Percentiles rank a stretch among this genome's conserved stretches.
Evolutionary conservation across 2,113 vertebrate genomes (phyloP).

Genomic region (Spea bombifrons): DNA sequence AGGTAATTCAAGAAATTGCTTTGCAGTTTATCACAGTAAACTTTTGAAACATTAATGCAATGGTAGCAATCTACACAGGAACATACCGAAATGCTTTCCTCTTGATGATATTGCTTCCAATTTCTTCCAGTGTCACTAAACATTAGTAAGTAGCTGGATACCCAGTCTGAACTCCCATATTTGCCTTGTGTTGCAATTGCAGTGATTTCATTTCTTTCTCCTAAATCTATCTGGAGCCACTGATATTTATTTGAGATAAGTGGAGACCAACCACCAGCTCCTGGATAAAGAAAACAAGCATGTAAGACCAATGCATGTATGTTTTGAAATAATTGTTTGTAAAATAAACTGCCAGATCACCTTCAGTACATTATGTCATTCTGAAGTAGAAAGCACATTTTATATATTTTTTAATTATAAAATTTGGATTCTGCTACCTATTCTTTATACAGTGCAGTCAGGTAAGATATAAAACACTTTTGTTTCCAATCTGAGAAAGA

Average conservation of each 20-base stretch:
- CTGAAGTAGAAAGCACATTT: no score
- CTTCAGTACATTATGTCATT: no score
- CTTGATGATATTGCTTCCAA: conserved; percentile 87
- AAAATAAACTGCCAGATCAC: no score
- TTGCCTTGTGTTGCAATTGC: conserved; percentile 87
- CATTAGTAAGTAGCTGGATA: conserved; percentile 84
- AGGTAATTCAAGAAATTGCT: conserved; percentile 24
- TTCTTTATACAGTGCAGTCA: no score
- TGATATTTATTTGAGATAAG: conserved; percentile 82
- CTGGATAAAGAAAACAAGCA: conserved; percentile 61
- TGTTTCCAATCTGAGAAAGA: no score
- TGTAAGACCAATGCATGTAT: no score
- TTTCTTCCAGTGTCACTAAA: conserved; percentile 88
- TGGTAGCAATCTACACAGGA: not conserved
- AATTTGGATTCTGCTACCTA: no score
- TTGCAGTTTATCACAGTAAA: not conserved
- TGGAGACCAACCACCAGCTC: conserved; percentile 94
- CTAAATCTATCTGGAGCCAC: conserved; percentile 88
- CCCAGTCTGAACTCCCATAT: conserved; percentile 91
- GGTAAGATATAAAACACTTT: no score
- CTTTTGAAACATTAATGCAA: not conserved
- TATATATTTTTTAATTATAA: no score
- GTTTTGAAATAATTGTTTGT: no score
- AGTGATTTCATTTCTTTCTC: conserved; percentile 78
- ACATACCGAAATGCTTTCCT: conserved; percentile 87